Evolutionary conservation across 30 jellyfish, hydroid and myxozoan species (phyloP).

Genomic region (Hydractinia symbiolongicarpus): DNA sequence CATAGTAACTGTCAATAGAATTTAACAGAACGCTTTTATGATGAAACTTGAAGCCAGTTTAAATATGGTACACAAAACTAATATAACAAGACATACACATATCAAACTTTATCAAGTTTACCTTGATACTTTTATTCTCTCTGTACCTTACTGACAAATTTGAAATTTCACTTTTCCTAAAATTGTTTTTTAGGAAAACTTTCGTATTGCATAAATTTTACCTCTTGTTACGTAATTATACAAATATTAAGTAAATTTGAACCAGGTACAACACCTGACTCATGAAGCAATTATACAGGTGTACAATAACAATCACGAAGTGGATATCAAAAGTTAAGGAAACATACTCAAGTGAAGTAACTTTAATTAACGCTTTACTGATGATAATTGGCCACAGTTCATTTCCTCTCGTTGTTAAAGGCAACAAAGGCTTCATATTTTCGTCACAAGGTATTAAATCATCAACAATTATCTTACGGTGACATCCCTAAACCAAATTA

Average conservation of each 20-base stretch:
- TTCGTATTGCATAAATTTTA: no score
- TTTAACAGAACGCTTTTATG: background rate
- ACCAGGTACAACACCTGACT: no score
- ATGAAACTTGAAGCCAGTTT: no score
- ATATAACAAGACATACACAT: no score
- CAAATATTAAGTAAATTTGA: no score
- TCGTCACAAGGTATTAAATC: constrained; percentile 87
- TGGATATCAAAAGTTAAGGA: background rate
- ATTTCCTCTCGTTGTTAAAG: constrained; percentile 47
- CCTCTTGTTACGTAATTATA: no score
- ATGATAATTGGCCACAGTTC: constrained; percentile 89
- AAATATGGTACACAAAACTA: no score
- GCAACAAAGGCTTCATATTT: constrained; percentile 57
- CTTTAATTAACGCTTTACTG: constrained; percentile 74
- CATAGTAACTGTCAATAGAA: constrained; percentile 44
- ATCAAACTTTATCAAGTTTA: background rate
- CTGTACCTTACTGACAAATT: background rate
- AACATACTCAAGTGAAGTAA: constrained; percentile 92
- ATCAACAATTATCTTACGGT: constrained; percentile 87
- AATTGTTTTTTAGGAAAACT: no score
- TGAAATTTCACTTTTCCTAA: background rate
- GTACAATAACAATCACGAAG: no score
- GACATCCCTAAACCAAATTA: constrained; percentile 53
- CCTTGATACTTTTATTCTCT: background rate
- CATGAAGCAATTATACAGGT: no score